Conservation (phyloP, 2,797 vertebrate species). For the Scleropages formosus region DNA sequence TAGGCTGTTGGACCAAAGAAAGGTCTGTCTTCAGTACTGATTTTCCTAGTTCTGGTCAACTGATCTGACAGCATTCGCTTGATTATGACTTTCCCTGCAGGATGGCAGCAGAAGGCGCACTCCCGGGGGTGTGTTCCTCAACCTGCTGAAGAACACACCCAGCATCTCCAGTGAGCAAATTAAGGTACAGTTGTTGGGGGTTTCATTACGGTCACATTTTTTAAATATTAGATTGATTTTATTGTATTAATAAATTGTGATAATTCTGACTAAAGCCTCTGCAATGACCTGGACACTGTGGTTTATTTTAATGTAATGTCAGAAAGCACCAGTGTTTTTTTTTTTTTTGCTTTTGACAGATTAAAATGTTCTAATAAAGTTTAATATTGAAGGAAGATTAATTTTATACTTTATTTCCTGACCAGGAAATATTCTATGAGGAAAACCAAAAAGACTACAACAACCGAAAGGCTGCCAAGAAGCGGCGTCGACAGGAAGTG, state of each 20-base stretch:
- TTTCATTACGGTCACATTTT: not conserved
- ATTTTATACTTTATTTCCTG: not conserved
- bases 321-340: too few species aligned
- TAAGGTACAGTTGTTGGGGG: conserved; percentile 63
- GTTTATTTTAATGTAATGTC: too few species aligned
- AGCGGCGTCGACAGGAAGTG: conserved; percentile 80
- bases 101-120: conserved; percentile 91
- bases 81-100: conserved; percentile 53
- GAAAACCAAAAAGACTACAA: conserved; percentile 82
- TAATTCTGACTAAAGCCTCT: too few species aligned
- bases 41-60: not conserved
- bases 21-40: too few species aligned
- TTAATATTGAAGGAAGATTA: not conserved
- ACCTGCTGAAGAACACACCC: conserved; percentile 88
- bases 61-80: not conserved
- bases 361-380: too few species aligned
- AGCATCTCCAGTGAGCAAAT: conserved; percentile 82
- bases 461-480: conserved; percentile 89
- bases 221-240: not conserved
- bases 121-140: conserved; percentile 91
- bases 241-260: too few species aligned
- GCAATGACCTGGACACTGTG: too few species aligned
- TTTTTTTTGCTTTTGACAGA: too few species aligned
- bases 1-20: not conserved
- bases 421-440: conserved; percentile 81